Conservation (phyloP, 2,113 vertebrate genomes). For the Tachysurus fulvidraco region DNA sequence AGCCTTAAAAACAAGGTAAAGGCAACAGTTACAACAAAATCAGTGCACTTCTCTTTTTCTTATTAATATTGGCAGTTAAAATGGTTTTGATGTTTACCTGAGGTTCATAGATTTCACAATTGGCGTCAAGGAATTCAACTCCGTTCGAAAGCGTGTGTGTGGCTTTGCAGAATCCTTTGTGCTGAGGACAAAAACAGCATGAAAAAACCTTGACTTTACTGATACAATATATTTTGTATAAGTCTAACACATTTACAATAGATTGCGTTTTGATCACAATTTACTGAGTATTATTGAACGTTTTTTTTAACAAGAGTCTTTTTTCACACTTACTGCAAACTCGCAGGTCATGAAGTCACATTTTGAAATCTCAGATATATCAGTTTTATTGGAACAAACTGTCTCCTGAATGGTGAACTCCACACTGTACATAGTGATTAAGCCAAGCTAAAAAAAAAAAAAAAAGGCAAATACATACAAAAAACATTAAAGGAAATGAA, state of each 20-base stretch:
- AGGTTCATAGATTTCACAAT: conserved; percentile 73
- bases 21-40: background rate
- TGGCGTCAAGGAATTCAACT: rapidly evolving
- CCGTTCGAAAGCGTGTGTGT: background rate
- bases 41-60: background rate
- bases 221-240: too few species aligned
- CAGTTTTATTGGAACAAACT: conserved; percentile 55
- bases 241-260: too few species aligned
- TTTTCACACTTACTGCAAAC: conserved; percentile 69
- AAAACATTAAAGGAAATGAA: background rate
- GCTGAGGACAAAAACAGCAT: conserved; percentile 58
- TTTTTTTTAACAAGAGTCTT: background rate
- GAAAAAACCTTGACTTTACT: background rate
- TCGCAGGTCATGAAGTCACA: conserved; percentile 70
- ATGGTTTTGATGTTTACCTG: conserved; percentile 59
- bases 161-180: conserved; percentile 73
- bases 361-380: conserved; percentile 17
- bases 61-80: background rate
- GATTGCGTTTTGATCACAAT: background rate
- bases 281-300: background rate
- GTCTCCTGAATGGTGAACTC: conserved; percentile 77
- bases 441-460: conserved; percentile 59
- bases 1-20: conserved; percentile 53
- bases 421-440: conserved; percentile 49
- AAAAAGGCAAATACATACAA: background rate